A percentile compares a stretch with the other conserved stretches of the same genome.
Evolutionary conservation across 2,797 vertebrate species (phyloP).

Genomic region (Erpetoichthys calabaricus): DNA sequence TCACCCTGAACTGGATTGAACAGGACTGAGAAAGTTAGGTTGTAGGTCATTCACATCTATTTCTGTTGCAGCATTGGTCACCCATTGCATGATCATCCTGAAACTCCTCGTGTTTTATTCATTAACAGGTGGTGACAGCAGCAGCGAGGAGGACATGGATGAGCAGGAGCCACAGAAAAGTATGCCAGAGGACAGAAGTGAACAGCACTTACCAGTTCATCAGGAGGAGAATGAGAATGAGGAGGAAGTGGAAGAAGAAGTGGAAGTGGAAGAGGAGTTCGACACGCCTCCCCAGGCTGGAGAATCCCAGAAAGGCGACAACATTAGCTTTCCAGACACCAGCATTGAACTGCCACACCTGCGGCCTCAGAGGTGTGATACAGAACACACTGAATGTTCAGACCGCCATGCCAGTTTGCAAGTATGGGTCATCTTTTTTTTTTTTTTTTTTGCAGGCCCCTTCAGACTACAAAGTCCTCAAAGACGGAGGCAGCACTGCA

Average conservation of each 20-base stretch:
- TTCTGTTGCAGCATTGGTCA: no score
- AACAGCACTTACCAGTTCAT: no score
- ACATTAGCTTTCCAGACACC: constrained; percentile 73
- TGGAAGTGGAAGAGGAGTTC: constrained; percentile 30
- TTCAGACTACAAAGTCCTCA: constrained; percentile 25
- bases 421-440: no score
- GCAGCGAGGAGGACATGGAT: constrained; percentile 31
- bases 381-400: accelerated
- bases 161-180: neutral
- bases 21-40: no score
- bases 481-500: no score
- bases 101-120: neutral
- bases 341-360: constrained; percentile 81
- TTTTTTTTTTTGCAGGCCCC: constrained; percentile 37
- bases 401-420: neutral
- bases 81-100: no score
- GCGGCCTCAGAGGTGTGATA: constrained; percentile 64
- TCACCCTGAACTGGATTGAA: no score
- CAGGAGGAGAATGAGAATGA: constrained; percentile 26
- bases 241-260: constrained; percentile 19
- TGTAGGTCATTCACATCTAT: no score
- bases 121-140: constrained; percentile 45
- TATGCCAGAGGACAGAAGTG: neutral
- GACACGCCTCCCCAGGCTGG: neutral
- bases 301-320: neutral